Percentiles rank a stretch among this genome's conserved stretches.
These are phyloP conservation scores for Drosophila busckii DNA, from an alignment of 1,140 invertebrate species.

Conservation along the genomic window DNA sequence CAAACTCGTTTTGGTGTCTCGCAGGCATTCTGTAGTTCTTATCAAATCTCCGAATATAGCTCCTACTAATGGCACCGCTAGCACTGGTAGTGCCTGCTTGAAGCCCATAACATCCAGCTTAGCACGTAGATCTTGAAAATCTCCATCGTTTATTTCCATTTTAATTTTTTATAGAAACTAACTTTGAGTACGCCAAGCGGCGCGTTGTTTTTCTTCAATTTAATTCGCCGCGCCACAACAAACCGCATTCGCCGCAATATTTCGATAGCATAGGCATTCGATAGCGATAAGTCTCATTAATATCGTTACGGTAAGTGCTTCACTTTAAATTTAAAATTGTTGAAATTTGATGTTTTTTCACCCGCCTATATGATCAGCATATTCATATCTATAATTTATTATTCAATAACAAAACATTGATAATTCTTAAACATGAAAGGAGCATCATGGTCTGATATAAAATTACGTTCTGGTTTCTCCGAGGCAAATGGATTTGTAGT, in stretches of 20 bases:
- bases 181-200: slow-evolving; percentile 18
- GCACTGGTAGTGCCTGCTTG: slow-evolving; percentile 63
- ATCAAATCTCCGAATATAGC: slow-evolving; percentile 85
- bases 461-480: slow-evolving; percentile 85
- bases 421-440: slow-evolving; percentile 87
- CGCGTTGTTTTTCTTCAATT: slow-evolving; percentile 26
- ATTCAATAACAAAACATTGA: slow-evolving; percentile 80
- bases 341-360: too few relatives aligned
- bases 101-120: slow-evolving; percentile 76
- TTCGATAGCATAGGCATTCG: too few relatives aligned
- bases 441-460: slow-evolving; percentile 84
- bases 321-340: too few relatives aligned
- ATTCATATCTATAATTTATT: too few relatives aligned
- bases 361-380: too few relatives aligned
- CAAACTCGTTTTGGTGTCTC: slow-evolving; percentile 80
- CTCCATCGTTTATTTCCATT: slow-evolving; percentile 59
- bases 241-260: too few relatives aligned
- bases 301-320: too few relatives aligned
- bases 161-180: slow-evolving; percentile 2
- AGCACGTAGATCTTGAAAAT: slow-evolving; percentile 68
- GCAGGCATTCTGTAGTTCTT: slow-evolving; percentile 86
- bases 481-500: slow-evolving; percentile 83
- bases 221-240: slow-evolving; percentile 1
- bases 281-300: too few relatives aligned
- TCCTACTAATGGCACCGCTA: slow-evolving; percentile 83